Base-by-base conservation (phyloP, 2,888 invertebrate species). In the Noctua janthina region DNA sequence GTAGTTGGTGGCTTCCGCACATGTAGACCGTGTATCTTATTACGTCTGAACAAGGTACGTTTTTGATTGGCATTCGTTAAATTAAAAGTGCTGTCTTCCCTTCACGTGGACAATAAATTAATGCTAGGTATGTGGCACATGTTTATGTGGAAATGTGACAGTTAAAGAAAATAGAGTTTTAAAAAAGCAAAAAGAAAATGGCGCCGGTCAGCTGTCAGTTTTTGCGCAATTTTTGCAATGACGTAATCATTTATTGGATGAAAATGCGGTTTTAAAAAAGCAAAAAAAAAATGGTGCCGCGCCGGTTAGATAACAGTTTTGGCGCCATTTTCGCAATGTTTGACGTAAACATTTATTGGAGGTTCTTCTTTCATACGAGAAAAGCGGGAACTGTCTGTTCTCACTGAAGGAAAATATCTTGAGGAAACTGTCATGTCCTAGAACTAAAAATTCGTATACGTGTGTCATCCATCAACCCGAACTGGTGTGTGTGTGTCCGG, bases 41-140 rank as follows among this genome's bases (percentile, higher is more conserved):
- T 78, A 77, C 82, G 56, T 75, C 2, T 51, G 64, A 56, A 79
- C 91, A 94, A 89, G 88, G 92, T 87, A 39, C 71, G 84, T 87
- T 90, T 91, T 93, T 71, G 69, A 77, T 78, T 88, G 87, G 71
- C 80, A 67, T 72, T 73, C 67, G 56, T 86, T 92, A 92, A 93
- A 93, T 93, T 92, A 92, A 91, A 93, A 94, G 87, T 87, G 89
- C 90, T 82, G 83, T 91, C 92, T 95, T 95, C 94, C 93, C 91
- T 91, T 93, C 92, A 92, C 92, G 93, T 94, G 92, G 49, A n/a
- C 49, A 15, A 46, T 77, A 80, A 78, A 82, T 80, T 73, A 59
- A 76, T 77, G 49, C 74, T 76, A 79, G 73, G 73, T n/a, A 68
- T n/a, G 46, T 46, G 17, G 68, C n/a, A 76, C 73, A 74, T 56